Percentiles rank a stretch among this genome's conserved stretches.
Evolutionary conservation across 2,113 vertebrate species (phyloP).

Genomic region (Vicugna pacos): DNA sequence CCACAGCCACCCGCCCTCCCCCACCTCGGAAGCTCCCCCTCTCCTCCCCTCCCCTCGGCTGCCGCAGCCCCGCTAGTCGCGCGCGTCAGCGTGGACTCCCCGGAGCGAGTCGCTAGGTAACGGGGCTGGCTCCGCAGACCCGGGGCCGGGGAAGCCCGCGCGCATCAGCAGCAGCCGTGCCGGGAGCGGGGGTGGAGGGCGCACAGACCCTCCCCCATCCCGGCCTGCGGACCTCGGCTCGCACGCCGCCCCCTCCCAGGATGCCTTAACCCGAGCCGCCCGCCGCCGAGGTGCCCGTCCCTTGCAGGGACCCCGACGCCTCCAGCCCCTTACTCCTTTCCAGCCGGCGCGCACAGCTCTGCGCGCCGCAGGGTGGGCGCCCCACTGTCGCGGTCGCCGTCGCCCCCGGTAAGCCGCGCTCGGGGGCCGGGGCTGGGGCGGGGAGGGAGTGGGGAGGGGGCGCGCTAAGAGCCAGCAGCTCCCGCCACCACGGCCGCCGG

Average conservation of each 20-base stretch:
- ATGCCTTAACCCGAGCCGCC: neutral
- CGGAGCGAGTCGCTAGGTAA: slow-evolving; percentile 95
- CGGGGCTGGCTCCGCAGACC: slow-evolving; percentile 87
- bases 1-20: neutral
- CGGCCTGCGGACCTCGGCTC: neutral
- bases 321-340: neutral
- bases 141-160: slow-evolving; percentile 88
- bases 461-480: neutral
- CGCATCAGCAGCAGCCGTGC: slow-evolving; percentile 76
- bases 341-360: slow-evolving; percentile 2
- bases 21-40: neutral
- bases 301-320: neutral
- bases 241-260: neutral
- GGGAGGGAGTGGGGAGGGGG: neutral
- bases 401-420: slow-evolving; percentile 63
- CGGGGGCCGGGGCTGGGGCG: neutral
- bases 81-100: slow-evolving; percentile 88
- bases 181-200: slow-evolving; percentile 74
- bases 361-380: slow-evolving; percentile 46
- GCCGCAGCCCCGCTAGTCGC: slow-evolving; percentile 69
- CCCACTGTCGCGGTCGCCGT: neutral
- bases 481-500: slow-evolving; percentile 27
- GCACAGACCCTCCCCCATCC: slow-evolving; percentile 62
- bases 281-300: neutral
- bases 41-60: slow-evolving; percentile 46